Base-by-base conservation (phyloP, 2,797 vertebrate genomes). In the Rhinichthys osculus region DNA sequence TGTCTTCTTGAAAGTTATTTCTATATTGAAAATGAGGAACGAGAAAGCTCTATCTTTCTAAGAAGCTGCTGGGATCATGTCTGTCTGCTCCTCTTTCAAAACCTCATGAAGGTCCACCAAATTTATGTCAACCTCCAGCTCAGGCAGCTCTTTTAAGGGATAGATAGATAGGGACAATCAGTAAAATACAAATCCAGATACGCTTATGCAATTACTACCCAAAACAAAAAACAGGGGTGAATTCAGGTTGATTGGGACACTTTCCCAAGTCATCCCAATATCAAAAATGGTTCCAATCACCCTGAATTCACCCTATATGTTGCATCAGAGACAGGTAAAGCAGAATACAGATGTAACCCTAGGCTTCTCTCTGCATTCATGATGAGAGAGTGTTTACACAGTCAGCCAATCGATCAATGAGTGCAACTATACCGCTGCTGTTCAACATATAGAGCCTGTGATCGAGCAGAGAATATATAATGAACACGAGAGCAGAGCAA, bases 401-500 rank as follows among this genome's bases (percentile, higher is more conserved):
- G 30, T 19, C 35, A 35, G 35, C 5, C 72, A 27, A 14, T 82
- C 80, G 59, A 59, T 72, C 67, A 82, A 70, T 42, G 52, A 57
- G 35, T 42, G 44, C 59, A 40, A n/a, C 42, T 16, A 73, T 52
- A 27, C 54, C 50, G n/a, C 70, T 50, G 42, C 54, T 72, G 19
- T 73, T 64, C 19, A 59, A 40, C 52, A 78, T 27, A 23, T 62
- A 62, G 38, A 47, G 27, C 47, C 19, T 74, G 11, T 82, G 71
- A 62, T 52, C 72, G 16, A 76, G 21, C 67, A 7, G 21, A 19
- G 50, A 64, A 33, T 62, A 64, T 74, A 50, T 17, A 50, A 67
- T 40, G 23, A 67, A 69, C 50, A 38, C 21, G 33, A 67, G 33
- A 77, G 57, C 71, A 74, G 33, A 52, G 59, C 42, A 74, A 81